Base-by-base conservation (phyloP, 2,888 invertebrate species). In the Eupeodes luniger region DNA sequence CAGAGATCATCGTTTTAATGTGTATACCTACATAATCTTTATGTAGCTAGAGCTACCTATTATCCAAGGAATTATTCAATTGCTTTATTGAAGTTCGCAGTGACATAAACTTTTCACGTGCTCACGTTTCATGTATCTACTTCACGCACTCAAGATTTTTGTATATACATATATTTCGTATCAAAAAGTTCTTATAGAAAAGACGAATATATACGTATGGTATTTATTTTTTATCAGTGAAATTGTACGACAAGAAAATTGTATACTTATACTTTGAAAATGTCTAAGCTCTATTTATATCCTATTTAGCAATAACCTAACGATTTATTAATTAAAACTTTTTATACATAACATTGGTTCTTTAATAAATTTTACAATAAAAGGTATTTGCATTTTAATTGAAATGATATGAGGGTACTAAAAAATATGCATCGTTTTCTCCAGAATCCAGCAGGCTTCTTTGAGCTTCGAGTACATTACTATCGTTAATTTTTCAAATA, bases 51-150 rank as follows among this genome's bases (percentile, higher is more conserved):
- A 27, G 19, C 44, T 64, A 27, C 7, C 10, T 57, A 70, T 10
- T 55, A 57, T 70, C 44, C 70, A 70, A 70, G 70, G 70, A 55
- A 70, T 70, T 57, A 70, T 70, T 57, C 70, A 70, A 70, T 70
- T 70, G 70, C 40, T 40, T 10, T 70, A 70, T 70, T 70, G 70
- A 70, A 70, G 44, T 57, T 44, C 27, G 57, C 70, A 57, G 55
- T 70, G 70, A 55, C 70, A 70, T 57, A 70, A 57, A 70, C 70
- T 57, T 44, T 55, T 57, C 57, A 70, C 70, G 70, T 70, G 70
- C 70, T 57, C 57, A 70, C 40, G 19, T 57, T 70, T 69, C 19
- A 36, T 59, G 59, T 59, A 36, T 12, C 40, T 40, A 40, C 40
- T 53, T 69, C 44, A 51, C 16, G 53, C 40, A 40, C 69, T 69